Conservation (phyloP, 2,888 invertebrate genomes). For the Linnaemya tessellans region DNA sequence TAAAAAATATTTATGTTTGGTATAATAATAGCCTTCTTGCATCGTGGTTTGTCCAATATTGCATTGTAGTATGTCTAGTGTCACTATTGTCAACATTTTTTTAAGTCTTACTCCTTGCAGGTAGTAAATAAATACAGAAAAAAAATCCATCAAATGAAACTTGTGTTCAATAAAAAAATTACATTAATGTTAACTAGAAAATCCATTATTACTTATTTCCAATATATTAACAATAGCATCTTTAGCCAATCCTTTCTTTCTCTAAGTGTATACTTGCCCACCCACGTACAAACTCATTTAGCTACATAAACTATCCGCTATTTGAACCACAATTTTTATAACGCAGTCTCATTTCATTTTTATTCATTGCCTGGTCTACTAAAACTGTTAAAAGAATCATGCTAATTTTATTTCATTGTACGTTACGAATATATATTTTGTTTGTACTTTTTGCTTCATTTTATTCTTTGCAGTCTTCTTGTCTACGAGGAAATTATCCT, state of each 20-base stretch:
- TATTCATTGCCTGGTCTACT: slow-evolving; percentile 51
- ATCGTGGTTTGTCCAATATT: no score
- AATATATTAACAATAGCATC: no score
- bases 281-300: slow-evolving; percentile 1
- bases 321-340: slow-evolving; percentile 43
- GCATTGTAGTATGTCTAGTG: no score
- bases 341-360: slow-evolving; percentile 16
- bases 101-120: no score
- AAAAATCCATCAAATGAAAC: no score
- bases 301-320: not conserved
- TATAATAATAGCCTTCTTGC: no score
- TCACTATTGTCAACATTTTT: no score
- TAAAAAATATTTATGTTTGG: no score
- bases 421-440: not conserved
- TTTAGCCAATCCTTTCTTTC: not conserved
- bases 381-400: slow-evolving; percentile 39
- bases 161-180: no score
- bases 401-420: slow-evolving; percentile 4
- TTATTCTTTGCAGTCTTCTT: not conserved
- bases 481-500: slow-evolving; percentile 35
- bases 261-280: not conserved
- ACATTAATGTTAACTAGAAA: no score
- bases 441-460: not conserved
- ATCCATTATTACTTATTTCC: no score
- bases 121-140: no score